Base-by-base conservation (phyloP, 1,140 invertebrate species). In the Chlorops oryzae region DNA sequence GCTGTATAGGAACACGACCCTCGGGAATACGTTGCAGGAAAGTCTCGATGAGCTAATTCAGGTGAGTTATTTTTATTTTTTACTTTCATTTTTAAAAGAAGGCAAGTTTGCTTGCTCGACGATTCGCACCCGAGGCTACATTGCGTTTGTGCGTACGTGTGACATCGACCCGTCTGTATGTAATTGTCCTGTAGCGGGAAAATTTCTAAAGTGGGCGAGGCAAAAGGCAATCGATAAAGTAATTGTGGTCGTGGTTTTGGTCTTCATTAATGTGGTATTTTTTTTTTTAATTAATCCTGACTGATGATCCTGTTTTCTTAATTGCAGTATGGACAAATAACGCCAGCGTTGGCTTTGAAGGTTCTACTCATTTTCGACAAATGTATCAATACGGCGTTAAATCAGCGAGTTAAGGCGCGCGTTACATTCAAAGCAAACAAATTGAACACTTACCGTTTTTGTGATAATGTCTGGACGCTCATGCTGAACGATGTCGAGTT, bases 381-480 rank as follows among this genome's bases (percentile, higher is more conserved):
- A 74, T 88, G 90, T 45, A 97, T 99, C 52, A 99, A 98, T 72
- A 86, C 84, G 65, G 92, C 94, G 12, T 73, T 99, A 28, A 88
- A 92, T n/a, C 90, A 83, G 43, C 80, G 87, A 73, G 91, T 97
- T 2, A 96, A 93, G 72, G 91, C 90, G 35, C 81, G 92, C 63
- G 80, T 97, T 46, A 91, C 87, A 23, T 97, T 98, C 70, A 96
- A 96, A 85, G 92, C 93, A 57, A 91, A 90, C 27, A 96, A 96
- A 80, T 77, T 99, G 52, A 96, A 96, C 66, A 98, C 96, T 0
- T 99, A 99, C 73, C 82, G 96, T 62, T 99, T 98, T 78, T 99
- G 96, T 82, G 96, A 99, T 78, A 99, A 99, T 80, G 96, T 99
- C 1, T 99, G 96, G 96, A 99, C 96, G n/a, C 97, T 99, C 68